Base-by-base conservation (phyloP, 1,140 invertebrate species). In the Thrips palmi region DNA sequence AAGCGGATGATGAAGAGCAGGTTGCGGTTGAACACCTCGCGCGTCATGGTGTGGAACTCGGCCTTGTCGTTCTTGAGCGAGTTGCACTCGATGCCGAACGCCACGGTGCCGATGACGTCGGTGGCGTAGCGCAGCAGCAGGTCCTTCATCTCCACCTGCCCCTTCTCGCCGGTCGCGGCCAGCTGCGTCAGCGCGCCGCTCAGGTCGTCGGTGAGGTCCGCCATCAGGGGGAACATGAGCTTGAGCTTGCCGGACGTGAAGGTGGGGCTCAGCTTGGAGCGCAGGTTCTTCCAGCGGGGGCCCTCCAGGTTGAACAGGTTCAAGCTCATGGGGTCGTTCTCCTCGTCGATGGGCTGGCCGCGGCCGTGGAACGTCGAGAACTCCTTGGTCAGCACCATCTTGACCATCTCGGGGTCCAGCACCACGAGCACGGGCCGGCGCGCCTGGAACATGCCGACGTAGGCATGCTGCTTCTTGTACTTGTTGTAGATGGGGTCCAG, bases 61-160 rank as follows among this genome's bases (percentile, higher is more conserved):
- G 47, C 45, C 1, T 61, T 39, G 2, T 57, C 56, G 36, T 74
- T 57, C 2, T 57, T 52, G 4, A 73, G 44, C 1, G 64, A 64
- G 40, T 73, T 62, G 2, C 60, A 57, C 17, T 33, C 12, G 8
- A 43, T 24, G 20, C 69, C 68, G 47, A 71, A 72, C 10, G 62
- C 65, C 3, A 54, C 58, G 0, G 56, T 58, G 0, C 65, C 67
- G 18, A 70, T 70, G 3, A 74, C 66, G 45, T 75, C 70, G 24
- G 63, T 71, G 0, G 70, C 62, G 38, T 63, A 71, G 6, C 63
- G 27, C 1, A 15, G 21, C 18, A 63, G 49, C 1, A 63, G 41
- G 14, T 56, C 52, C 45, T 55, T 59, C 1, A 62, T 50, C 33
- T 65, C 58, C n/a, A n/a, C n/a, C n/a, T n/a, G n/a, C n/a, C n/a